Base-by-base conservation (phyloP, 2,888 invertebrate species). In the Aspidapion aeneum region DNA sequence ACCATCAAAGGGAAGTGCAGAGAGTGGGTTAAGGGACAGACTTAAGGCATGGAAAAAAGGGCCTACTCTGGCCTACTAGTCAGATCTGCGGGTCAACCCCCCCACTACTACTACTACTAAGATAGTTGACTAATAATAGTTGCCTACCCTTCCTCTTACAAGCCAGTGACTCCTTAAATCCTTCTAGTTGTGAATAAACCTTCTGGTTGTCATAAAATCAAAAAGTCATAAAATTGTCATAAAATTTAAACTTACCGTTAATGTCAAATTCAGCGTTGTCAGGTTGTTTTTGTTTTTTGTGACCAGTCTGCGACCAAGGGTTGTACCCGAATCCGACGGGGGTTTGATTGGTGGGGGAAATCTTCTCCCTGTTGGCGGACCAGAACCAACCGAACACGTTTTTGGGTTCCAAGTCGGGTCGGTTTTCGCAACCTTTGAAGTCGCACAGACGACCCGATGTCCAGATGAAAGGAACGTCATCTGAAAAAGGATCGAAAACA, bases 181-280 rank as follows among this genome's bases (percentile, higher is more conserved):
- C n/a, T n/a, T n/a, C n/a, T n/a, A n/a, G n/a, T n/a, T n/a, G n/a
- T n/a, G n/a, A n/a, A n/a, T n/a, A n/a, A n/a, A n/a, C n/a, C n/a
- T n/a, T n/a, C n/a, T n/a, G n/a, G n/a, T n/a, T n/a, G n/a, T n/a
- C n/a, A n/a, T n/a, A n/a, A n/a, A n/a, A n/a, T n/a, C n/a, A n/a
- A n/a, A n/a, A n/a, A n/a, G n/a, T n/a, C n/a, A n/a, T n/a, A n/a
- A n/a, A n/a, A n/a, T n/a, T n/a, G n/a, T n/a, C n/a, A n/a, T n/a
- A n/a, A n/a, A n/a, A n/a, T n/a, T n/a, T n/a, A n/a, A n/a, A n/a
- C 56, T 64, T 66, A 68, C 89, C 87, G 81, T 93, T 94, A 80
- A 94, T 93, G 75, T 93, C 93, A 80, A 89, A 94, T 79, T 94
- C 94, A 0, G 94, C 93, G 78, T 94, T 94, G 80, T 94, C 94